Evolutionary conservation across 2,888 invertebrate genomes (phyloP), one percentile per base, ranked within the genome.

Genomic region (Fissipunctia ypsillon): DNA sequence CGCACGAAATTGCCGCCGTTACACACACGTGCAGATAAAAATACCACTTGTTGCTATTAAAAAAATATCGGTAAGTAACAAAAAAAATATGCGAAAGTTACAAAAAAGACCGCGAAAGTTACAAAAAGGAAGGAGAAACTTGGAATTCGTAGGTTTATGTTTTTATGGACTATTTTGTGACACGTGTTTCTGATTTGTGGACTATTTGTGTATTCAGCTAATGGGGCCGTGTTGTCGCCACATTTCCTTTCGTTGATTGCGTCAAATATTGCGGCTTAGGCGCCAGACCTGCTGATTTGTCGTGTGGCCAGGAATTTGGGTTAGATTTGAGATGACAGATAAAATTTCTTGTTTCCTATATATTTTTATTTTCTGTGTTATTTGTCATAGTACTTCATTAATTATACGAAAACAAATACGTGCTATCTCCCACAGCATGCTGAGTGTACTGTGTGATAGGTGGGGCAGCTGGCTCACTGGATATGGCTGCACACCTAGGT

Each of bases 161-260:
- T 84, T 83, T 86, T 88, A 81, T 85, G 76, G 25, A 59, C 54
- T 73, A 88, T 90, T 88, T 83, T 80, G 84, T 88, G 91, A 91
- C 95, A 95, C 93, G 93, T 95, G 95, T 93, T 94, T 88, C 82
- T 95, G 95, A 95, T 95, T 95, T 95, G 95, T 81, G 78, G 50
- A 43, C 69, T 81, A 81, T 78, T 78, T 78, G 67, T 91, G 91
- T 83, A 75, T 78, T 85, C 81, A 88, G 90, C 91, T 94, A 95
- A 95, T 94, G 94, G 92, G 88, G 82, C 88, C 84, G 88, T 91
- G 93, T 92, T 93, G 91, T 91, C 90, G 88, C 85, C 88, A 88
- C 93, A 90, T 93, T 95, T 95, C 94, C 94, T 93, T 88, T 90
- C 83, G 86, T 84, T 89, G 88, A 91, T 91, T 91, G 93, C 92